phyloP scores from a whole-genome alignment of 2,797 vertebrate species.

The Gymnodraco acuticeps region DNA sequence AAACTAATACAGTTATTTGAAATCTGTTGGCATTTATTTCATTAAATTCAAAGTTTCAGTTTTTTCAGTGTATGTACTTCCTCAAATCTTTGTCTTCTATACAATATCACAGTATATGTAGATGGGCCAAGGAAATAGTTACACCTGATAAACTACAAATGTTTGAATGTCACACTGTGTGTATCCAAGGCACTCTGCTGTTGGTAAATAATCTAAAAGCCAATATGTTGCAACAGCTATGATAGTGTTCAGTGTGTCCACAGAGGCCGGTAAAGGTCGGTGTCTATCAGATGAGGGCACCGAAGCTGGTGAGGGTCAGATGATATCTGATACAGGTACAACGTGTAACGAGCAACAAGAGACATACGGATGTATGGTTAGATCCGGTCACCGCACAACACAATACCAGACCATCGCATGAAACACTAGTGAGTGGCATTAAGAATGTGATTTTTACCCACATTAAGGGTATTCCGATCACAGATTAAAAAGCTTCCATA shows the following conservation, averaged over 20 bases:
- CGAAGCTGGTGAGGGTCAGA: constrained; percentile 26
- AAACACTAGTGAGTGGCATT: too few relatives aligned
- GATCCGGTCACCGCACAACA: not conserved
- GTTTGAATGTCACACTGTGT: not conserved
- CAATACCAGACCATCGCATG: not conserved
- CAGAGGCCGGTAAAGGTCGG: constrained; percentile 20
- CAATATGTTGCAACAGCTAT: not conserved
- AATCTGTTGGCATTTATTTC: too few relatives aligned
- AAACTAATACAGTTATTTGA: too few relatives aligned
- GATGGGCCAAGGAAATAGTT: not conserved
- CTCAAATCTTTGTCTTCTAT: not conserved
- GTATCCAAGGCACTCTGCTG: not conserved
- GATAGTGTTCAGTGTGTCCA: constrained; percentile 33
- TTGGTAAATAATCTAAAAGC: constrained; percentile 1
- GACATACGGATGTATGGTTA: too few relatives aligned
- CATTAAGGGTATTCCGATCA: not conserved
- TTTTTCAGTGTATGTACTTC: not conserved
- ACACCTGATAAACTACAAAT: too few relatives aligned
- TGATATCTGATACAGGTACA: constrained; percentile 17
- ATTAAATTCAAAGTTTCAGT: too few relatives aligned
- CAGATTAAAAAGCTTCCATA: not conserved
- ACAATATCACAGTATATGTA: not conserved
- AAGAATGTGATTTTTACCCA: not conserved
- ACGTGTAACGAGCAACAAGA: constrained; percentile 1
- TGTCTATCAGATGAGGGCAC: constrained; percentile 16